phyloP scores from a whole-genome alignment of 2,113 vertebrate genomes.

The Cichladusa arquata region DNA sequence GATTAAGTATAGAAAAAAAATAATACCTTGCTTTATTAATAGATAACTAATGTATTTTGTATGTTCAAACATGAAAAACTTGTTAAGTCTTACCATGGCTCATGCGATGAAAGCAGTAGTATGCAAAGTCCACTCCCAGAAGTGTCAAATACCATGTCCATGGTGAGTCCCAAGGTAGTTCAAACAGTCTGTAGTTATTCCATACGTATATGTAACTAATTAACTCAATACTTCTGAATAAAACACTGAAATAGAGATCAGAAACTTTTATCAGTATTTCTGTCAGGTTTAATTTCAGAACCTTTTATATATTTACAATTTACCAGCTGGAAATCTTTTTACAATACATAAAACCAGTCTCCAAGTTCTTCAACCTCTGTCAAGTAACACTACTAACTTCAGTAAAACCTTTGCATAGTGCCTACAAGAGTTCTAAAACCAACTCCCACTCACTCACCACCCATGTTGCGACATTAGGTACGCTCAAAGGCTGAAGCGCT shows the following conservation, averaged over 20 bases:
- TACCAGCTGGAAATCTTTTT: neutral
- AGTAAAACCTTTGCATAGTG: neutral
- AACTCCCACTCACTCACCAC: neutral
- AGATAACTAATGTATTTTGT: neutral
- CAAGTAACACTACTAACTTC: neutral
- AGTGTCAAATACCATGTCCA: conserved; percentile 92
- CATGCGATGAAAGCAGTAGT: conserved; percentile 90
- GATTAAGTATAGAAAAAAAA: neutral
- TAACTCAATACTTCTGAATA: conserved; percentile 83
- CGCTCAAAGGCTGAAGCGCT: neutral
- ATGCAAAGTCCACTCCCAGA: conserved; percentile 86
- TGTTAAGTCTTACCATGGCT: conserved; percentile 80
- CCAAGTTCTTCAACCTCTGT: neutral
- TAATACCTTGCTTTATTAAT: neutral
- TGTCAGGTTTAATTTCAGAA: neutral
- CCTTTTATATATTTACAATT: neutral
- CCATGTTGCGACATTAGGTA: neutral
- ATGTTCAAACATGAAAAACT: neutral
- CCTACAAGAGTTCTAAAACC: neutral
- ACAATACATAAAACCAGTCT: neutral
- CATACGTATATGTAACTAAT: conserved; percentile 85
- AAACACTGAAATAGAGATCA: conserved; percentile 71
- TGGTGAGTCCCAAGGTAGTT: conserved; percentile 86
- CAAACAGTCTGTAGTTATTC: conserved; percentile 81
- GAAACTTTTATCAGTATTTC: neutral